Evolutionary conservation across 2,888 invertebrate species (phyloP), one percentile per base, ranked within the genome.

Genomic region (Mesorhabditis belari): DNA sequence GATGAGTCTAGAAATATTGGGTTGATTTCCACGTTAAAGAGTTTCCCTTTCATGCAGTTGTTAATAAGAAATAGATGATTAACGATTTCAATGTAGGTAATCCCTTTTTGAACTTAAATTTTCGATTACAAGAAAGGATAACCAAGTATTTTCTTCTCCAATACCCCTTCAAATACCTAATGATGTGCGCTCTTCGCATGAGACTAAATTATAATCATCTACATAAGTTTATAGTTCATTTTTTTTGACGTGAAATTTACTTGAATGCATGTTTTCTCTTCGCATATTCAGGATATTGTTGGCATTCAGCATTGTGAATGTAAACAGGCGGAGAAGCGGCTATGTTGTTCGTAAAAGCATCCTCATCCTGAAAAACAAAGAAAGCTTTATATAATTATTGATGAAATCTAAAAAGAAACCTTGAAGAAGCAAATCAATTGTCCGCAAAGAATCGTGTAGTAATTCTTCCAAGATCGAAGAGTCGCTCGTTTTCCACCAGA

Each of bases 361-460:
- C 88, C 80, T 90, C 89, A 81, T 94, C 80, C 69, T 64, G 25
- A 1, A 64, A 25, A 25, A 6, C 17, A 53, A 6, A 53, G 3
- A 55, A 5, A 5, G 5, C 5, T 25, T 26, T 55, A 25, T 26
- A 27, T 1, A 9, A 12, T 9, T 9, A 25, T 12, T 2, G 23
- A 12, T n/a, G 6, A 55, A 55, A 9, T 9, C 2, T 17, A 55
- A 17, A 2, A 35, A 6, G 9, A 4, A 19, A 64, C 64, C 60
- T 93, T 89, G 86, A 96, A 98, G 88, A 98, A 96, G 84, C 94
- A 95, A 58, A 98, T 85, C 75, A 95, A 85, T 82, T 98, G 96
- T 0, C 96, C 96, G 81, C 94, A 96, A 25, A 98, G 86, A 60
- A 95, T 95, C 0, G 92, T 90, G 83, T 94, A 91, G 84, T 90